Base-by-base conservation (phyloP, 2,888 invertebrate genomes). In the Zaprionus lineosus region DNA sequence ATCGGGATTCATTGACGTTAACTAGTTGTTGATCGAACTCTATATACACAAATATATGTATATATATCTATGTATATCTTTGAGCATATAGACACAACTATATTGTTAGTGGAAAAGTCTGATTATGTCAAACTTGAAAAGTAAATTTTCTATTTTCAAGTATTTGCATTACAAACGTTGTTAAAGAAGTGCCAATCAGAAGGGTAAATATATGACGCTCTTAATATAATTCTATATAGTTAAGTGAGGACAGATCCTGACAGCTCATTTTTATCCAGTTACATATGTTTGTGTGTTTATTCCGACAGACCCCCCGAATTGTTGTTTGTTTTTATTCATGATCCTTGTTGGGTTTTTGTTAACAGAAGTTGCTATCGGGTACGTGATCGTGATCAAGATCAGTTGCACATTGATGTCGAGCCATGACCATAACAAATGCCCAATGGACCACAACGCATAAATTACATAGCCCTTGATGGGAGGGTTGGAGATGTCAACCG, bases 371-470 rank as follows among this genome's bases (percentile, higher is more conserved):
- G 21, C 12, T 51, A 69, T 69, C 47, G 14, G 7, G 29, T 34
- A 37, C 5, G 9, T 24, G 65, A 64, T 48, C 28, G 28, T 18
- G 48, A 65, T 68, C 50, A 12, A 28, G 71, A 79, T 79, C 68
- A 55, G 31, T 69, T 61, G 51, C 71, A 70, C 59, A 67, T 34
- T 33, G 46, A 39, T 50, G 46, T 15, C 11, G 34, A 41, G 18
- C 12, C 26, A 33, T 21, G 9, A 52, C 28, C 50, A 46, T 36
- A 57, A 53, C 37, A 55, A 31, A 77, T 65, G 48, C 53, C 21
- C 78, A 77, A 77, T 78, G 72, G 43, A 34, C 65, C 82, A 46
- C 58, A 65, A 50, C 67, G 71, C 85, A 85, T 81, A 81, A 81
- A 81, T 81, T 78, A 78, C n/a, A 41, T 11, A 34, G 29, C 46